A percentile compares a stretch with the other conserved stretches of the same genome.
phyloP scores from a whole-genome alignment of 2,888 invertebrate species.

The Ceraclea dissimilis region DNA sequence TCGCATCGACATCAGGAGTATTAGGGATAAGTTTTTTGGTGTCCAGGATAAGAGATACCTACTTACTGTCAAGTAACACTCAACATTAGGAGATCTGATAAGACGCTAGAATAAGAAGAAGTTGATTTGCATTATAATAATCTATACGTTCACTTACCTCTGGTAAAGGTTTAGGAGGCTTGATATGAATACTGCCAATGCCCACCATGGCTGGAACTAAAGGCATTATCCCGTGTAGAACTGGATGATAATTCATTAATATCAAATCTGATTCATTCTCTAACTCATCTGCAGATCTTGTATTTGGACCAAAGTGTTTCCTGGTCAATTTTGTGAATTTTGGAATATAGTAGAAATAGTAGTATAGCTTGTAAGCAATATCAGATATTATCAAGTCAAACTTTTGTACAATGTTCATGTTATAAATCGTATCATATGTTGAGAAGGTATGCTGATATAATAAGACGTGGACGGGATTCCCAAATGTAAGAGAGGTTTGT shows the following conservation, averaged over 20 bases:
- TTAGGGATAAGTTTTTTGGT: too few relatives aligned
- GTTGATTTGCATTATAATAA: too few relatives aligned
- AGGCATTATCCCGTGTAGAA: conserved; percentile 39
- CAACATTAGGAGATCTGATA: too few relatives aligned
- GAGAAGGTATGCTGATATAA: conserved; percentile 45
- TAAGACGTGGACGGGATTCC: conserved; percentile 46
- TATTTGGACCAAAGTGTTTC: conserved; percentile 29
- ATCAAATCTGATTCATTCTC: conserved; percentile 43
- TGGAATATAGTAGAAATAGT: conserved; percentile 22
- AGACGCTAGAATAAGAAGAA: too few relatives aligned
- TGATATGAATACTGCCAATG: conserved; percentile 41
- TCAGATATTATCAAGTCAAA: conserved; percentile 12
- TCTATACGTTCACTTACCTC: too few relatives aligned
- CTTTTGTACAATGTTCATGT: conserved; percentile 37
- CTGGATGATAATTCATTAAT: conserved; percentile 38
- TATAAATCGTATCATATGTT: conserved; percentile 34
- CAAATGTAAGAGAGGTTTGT: conserved; percentile 45
- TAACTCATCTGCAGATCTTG: conserved; percentile 36
- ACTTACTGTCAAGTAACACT: too few relatives aligned
- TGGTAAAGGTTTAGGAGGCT: conserved; percentile 34
- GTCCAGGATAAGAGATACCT: too few relatives aligned
- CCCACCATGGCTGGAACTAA: conserved; percentile 36
- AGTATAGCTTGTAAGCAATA: conserved; percentile 37
- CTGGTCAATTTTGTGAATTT: conserved; percentile 24
- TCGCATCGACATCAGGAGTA: too few relatives aligned